Evolutionary conservation across 2,888 invertebrate species (phyloP), one percentile per base, ranked within the genome.

Genomic region (Dolomedes plantarius): DNA sequence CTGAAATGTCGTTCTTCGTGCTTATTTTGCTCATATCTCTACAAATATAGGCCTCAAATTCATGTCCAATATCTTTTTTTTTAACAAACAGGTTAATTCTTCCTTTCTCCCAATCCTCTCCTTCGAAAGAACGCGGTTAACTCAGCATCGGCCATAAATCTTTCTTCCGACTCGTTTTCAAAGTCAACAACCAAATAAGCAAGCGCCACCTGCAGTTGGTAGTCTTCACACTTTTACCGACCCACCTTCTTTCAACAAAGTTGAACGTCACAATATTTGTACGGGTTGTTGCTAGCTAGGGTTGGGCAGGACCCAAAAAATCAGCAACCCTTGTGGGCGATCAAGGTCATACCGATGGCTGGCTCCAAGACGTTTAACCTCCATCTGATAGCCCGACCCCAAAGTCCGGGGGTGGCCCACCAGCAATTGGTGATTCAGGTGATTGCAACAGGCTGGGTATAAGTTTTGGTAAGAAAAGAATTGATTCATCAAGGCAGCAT

Each of bases 281-380:
- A 65, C 76, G 29, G 64, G 31, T 71, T 75, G 71, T 36, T 76
- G 67, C 74, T 69, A 62, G 50, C 76, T 83, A 73, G 56, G 83
- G 67, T 46, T 62, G 29, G 46, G 76, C 72, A 56, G 41, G 23
- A 56, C 23, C 23, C 67, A 67, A 32, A 67, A 67, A 62, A 74
- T 81, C 67, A 28, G 64, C 39, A 65, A 36, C 56, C 77, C 72
- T 73, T 9, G 83, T 85, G 77, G 83, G 83, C 83, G 83, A 85
- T 77, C 83, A 85, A 85, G 83, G 83, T 85, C 77, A 41, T 67
- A 31, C 75, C 75, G 39, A 23, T 74, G 74, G 74, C 74, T 81
- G 81, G 69, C 76, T 39, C 56, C 82, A 72, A 82, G 69, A 71
- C 67, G 71, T 65, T 83, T 77, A 77, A 77, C 83, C 83, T 85